Conservation (phyloP, 2,797 vertebrate genomes). For the Cirrhinus mrigala region DNA sequence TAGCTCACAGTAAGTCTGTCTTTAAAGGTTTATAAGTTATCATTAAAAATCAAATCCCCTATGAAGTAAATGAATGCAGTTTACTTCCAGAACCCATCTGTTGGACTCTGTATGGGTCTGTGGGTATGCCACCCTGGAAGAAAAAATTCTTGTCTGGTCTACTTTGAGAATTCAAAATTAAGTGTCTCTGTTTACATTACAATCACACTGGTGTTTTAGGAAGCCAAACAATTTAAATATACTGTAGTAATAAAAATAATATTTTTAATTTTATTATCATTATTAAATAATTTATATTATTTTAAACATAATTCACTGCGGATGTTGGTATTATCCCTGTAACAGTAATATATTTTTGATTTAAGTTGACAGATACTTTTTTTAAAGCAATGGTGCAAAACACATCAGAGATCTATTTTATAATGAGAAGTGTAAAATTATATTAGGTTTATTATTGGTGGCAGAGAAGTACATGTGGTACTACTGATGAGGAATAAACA, state of each 20-base stretch:
- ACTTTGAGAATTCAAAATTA: not conserved
- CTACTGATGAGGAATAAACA: not conserved
- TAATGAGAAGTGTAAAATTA: not conserved
- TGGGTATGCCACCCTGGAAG: not conserved
- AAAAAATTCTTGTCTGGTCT: not conserved
- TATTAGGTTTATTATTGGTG: not conserved
- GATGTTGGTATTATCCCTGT: not conserved
- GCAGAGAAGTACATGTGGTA: no score
- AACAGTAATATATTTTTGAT: not conserved
- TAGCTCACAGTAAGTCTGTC: not conserved
- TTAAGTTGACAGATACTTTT: not conserved
- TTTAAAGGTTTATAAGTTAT: not conserved
- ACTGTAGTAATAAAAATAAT: no score
- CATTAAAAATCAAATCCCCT: not conserved
- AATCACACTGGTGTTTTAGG: not conserved
- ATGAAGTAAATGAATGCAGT: not conserved
- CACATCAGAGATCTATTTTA: no score
- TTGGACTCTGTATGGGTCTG: not conserved
- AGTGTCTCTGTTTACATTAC: not conserved
- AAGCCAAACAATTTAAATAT: not conserved
- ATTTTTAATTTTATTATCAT: not conserved
- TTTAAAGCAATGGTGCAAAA: not conserved
- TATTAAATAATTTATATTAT: not conserved
- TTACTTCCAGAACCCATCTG: not conserved
- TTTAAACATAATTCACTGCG: not conserved